Base-by-base conservation (phyloP, 1,140 invertebrate genomes). In the Dolichoris vasculosae region DNA sequence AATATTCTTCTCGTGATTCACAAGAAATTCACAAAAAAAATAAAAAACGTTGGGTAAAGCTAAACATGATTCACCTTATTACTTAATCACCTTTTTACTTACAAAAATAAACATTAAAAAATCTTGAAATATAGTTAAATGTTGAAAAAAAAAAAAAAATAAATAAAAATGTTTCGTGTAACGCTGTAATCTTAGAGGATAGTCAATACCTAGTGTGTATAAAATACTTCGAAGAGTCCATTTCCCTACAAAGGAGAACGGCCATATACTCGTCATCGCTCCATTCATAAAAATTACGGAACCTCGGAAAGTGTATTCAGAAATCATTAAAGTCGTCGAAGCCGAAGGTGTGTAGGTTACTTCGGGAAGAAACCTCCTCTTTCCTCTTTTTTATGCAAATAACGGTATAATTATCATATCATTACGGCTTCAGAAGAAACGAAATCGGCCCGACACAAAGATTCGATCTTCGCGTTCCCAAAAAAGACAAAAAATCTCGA, bases 361-460 rank as follows among this genome's bases (percentile, higher is more conserved):
- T n/a, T 30, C 6, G 15, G 20, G 40, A 40, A 71, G 40, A 9
- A 4, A 38, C 55, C 55, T 26, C 26, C 23, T 26, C 9, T 26
- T 51, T 51, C 48, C 23, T 26, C 55, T 9, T 59, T 83, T 84
- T 85, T 75, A 85, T 83, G 81, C 85, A 86, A 86, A 86, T 86
- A 86, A 83, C 75, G 81, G 75, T 78, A 86, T 86, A 86, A 83
- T 86, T 86, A 86, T 83, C 81, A 86, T 82, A 86, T 79, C 81
- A 83, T 82, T 82, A 63, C 43, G 75, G 75, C 35, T 32, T 26
- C 2, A 30, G 81, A 82, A 38, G 71, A 85, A 75, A 67, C 71
- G 59, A 82, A 82, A 75, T 71, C 75, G 38, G 9, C 46, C 80
- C 64, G 81, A 69, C 81, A 73, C 64, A 78, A 83, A 83, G 80